Evolutionary conservation across 2,888 invertebrate genomes (phyloP).

Genomic region (Baronia brevicornis): DNA sequence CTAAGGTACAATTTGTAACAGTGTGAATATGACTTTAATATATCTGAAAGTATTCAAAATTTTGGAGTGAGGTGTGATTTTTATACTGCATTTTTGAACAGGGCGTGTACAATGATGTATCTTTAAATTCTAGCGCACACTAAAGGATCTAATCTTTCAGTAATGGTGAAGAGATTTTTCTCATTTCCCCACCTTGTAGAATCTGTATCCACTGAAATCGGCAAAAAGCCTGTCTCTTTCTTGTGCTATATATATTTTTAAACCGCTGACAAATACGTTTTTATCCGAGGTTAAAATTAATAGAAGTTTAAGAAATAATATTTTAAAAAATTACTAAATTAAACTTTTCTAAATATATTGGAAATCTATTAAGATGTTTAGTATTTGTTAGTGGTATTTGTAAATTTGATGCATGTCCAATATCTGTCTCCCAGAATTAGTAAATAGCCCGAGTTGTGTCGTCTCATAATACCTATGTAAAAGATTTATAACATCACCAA

Average conservation of each 20-base stretch:
- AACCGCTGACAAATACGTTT: conserved; percentile 35
- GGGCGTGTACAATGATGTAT: conserved; percentile 16
- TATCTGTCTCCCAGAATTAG: conserved; percentile 42
- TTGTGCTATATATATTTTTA: conserved; percentile 35
- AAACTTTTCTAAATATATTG: no score
- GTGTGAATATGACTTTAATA: conserved; percentile 3
- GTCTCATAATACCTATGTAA: conserved; percentile 25
- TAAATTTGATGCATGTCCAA: conserved; percentile 47
- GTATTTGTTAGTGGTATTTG: conserved; percentile 40
- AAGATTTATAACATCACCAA: conserved; percentile 20
- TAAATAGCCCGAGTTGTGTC: conserved; percentile 44
- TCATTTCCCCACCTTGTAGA: conserved; percentile 54
- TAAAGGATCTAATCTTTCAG: conserved; percentile 62
- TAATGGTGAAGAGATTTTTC: conserved; percentile 60
- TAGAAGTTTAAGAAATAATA: no score
- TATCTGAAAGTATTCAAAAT: no score
- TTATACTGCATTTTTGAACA: background rate
- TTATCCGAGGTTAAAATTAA: conserved; percentile 5
- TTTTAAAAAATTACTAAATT: no score
- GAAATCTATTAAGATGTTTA: background rate
- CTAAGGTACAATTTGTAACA: background rate
- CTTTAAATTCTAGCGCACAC: conserved; percentile 71
- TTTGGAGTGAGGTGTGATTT: background rate
- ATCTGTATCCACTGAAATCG: conserved; percentile 30
- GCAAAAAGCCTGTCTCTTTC: conserved; percentile 38